Percentiles rank a stretch among this genome's conserved stretches.
Conservation (phyloP, 2,113 vertebrate species). For the Thalassarche chlororhynchos region DNA sequence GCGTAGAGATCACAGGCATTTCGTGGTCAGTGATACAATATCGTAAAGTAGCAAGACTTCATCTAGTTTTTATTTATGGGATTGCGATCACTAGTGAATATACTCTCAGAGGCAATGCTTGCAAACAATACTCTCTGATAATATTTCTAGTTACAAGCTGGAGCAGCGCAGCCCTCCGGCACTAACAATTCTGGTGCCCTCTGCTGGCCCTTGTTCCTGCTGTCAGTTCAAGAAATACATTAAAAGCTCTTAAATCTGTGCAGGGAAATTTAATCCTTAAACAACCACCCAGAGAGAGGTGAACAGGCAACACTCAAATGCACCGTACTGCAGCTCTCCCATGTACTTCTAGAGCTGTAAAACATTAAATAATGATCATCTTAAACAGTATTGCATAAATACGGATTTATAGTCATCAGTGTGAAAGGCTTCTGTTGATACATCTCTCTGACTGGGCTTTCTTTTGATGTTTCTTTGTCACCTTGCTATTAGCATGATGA, state of each 20-base stretch:
- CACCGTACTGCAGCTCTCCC: background rate
- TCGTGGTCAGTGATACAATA: fast-evolving
- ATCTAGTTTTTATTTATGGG: fast-evolving
- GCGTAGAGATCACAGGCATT: fast-evolving
- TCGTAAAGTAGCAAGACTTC: background rate
- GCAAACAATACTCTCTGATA: fast-evolving
- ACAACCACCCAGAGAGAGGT: fast-evolving
- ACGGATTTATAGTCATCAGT: fast-evolving
- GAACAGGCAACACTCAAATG: fast-evolving
- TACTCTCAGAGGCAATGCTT: background rate
- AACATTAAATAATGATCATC: background rate
- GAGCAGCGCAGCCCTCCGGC: background rate
- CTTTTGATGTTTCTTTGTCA: background rate
- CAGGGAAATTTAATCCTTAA: background rate
- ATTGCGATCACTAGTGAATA: background rate
- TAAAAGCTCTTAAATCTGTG: background rate
- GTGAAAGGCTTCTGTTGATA: background rate
- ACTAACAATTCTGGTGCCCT: conserved; percentile 30
- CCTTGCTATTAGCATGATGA: background rate
- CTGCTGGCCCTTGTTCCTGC: background rate
- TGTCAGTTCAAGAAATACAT: background rate
- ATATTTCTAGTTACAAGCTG: fast-evolving
- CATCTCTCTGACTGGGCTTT: background rate
- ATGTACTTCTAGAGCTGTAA: background rate
- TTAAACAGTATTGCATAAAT: fast-evolving